Percentiles rank a stretch among this genome's conserved stretches.
Evolutionary conservation across 2,113 vertebrate species (phyloP).

Genomic region (Rhabdornis inornatus): DNA sequence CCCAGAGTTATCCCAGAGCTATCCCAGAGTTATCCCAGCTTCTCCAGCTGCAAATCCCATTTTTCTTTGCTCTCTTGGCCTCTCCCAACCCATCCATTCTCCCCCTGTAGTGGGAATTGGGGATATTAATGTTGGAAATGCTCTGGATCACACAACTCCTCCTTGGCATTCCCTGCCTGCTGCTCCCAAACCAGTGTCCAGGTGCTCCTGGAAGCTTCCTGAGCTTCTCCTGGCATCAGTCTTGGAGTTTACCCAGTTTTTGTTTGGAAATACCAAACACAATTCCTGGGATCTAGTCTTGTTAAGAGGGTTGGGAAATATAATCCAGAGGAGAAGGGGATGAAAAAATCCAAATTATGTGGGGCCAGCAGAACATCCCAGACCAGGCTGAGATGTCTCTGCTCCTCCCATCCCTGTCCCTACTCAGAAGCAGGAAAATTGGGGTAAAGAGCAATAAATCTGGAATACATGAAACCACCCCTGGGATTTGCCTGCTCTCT

Average conservation of each 20-base stretch:
- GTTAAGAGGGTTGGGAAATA: background rate
- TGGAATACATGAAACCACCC: fast-evolving
- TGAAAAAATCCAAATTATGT: background rate
- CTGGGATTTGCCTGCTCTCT: background rate
- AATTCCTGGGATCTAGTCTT: background rate
- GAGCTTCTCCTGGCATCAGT: background rate
- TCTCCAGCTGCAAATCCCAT: background rate
- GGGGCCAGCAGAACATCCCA: background rate
- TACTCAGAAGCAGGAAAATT: background rate
- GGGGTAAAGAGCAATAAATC: background rate
- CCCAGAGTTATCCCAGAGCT: no score
- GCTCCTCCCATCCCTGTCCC: background rate
- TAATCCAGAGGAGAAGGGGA: background rate
- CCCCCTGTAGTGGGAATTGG: background rate
- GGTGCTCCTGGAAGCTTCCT: fast-evolving
- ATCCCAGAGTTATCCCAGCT: background rate
- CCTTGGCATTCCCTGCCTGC: background rate
- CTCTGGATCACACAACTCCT: background rate
- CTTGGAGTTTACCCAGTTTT: fast-evolving
- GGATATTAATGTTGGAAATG: background rate
- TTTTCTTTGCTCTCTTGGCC: background rate
- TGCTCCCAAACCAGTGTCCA: background rate
- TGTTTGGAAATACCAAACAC: background rate
- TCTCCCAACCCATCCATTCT: background rate
- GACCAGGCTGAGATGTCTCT: background rate